Evolutionary conservation across 2,888 invertebrate species (phyloP).

Genomic region (Melanophora roralis): DNA sequence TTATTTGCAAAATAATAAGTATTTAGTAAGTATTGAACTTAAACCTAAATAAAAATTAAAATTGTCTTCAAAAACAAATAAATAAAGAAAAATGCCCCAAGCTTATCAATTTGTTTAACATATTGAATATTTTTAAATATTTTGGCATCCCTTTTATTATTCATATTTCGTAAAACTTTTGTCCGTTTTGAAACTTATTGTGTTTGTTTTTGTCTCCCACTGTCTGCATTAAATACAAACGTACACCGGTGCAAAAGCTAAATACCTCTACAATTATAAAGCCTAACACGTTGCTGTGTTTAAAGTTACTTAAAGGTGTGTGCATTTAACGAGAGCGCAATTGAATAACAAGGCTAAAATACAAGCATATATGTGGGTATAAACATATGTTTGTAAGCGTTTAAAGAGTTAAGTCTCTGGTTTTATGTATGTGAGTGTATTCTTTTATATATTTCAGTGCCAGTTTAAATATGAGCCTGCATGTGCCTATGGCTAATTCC

Average conservation of each 20-base stretch:
- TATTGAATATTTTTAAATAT: too few relatives aligned
- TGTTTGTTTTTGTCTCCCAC: not conserved
- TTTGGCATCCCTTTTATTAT: too few relatives aligned
- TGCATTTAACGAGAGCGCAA: not conserved
- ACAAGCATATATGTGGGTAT: not conserved
- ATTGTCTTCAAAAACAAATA: too few relatives aligned
- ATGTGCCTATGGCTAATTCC: too few relatives aligned
- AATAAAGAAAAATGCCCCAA: too few relatives aligned
- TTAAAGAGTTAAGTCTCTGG: not conserved
- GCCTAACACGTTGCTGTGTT: not conserved
- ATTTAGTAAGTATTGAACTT: too few relatives aligned
- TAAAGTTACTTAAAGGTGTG: not conserved
- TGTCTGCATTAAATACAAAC: not conserved
- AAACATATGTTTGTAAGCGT: not conserved
- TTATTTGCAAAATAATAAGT: too few relatives aligned
- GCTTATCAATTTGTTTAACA: too few relatives aligned
- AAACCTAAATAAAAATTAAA: too few relatives aligned
- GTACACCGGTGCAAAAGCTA: not conserved
- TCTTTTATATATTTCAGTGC: not conserved
- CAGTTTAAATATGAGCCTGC: too few relatives aligned
- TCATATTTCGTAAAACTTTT: too few relatives aligned
- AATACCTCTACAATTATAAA: not conserved
- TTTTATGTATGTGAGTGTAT: not conserved
- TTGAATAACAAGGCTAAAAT: not conserved
- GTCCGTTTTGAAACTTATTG: too few relatives aligned